Conservation (phyloP, 2,113 vertebrate genomes). For the Syngnathus typhle region DNA sequence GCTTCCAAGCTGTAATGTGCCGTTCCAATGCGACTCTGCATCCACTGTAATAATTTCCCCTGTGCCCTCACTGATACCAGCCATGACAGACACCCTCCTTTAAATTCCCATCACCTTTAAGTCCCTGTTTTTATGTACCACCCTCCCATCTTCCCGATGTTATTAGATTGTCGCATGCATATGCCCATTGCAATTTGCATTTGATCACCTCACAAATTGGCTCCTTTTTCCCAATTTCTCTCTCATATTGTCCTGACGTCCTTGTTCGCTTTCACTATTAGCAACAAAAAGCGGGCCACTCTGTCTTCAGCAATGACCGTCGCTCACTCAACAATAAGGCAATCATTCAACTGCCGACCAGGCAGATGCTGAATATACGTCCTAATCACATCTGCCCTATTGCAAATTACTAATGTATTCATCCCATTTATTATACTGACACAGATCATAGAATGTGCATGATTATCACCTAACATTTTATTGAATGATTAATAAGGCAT, state of each 20-base stretch:
- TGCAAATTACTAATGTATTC: constrained; percentile 46
- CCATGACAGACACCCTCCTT: constrained; percentile 30
- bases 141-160: constrained; percentile 10
- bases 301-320: constrained; percentile 34
- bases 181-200: constrained; percentile 22
- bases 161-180: constrained; percentile 30
- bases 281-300: constrained; percentile 19
- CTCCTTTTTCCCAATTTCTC: constrained; percentile 27
- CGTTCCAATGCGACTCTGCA: constrained; percentile 28
- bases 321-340: constrained; percentile 37
- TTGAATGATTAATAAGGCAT: constrained; percentile 3
- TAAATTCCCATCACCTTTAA: constrained; percentile 39
- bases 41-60: constrained; percentile 48
- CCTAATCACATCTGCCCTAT: constrained; percentile 48
- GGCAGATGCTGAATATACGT: constrained; percentile 37
- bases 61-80: constrained; percentile 30
- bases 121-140: not conserved
- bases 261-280: constrained; percentile 19
- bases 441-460: constrained; percentile 25
- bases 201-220: constrained; percentile 28
- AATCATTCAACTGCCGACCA: constrained; percentile 34
- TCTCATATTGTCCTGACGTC: constrained; percentile 33
- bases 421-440: constrained; percentile 29
- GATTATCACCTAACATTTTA: constrained; percentile 14
- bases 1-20: constrained; percentile 34